These are phyloP conservation scores for Polietes domitor DNA, from an alignment of 2,888 invertebrate genomes.

Conservation along the genomic window DNA sequence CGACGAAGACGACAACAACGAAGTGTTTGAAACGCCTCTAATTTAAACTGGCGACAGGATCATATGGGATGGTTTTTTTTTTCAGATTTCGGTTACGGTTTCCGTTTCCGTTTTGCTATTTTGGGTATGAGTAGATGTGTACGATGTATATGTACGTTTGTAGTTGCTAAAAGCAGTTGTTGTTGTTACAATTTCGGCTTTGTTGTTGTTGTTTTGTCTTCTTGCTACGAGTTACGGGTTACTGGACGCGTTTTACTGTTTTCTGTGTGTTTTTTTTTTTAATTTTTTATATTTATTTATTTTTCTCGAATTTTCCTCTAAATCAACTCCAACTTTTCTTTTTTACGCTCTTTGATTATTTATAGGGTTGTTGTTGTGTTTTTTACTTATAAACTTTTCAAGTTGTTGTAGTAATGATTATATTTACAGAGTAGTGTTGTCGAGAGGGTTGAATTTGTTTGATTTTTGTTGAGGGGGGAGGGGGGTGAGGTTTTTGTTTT, in stretches of 20 bases:
- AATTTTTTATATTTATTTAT: background rate
- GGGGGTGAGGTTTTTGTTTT: conserved; percentile 26
- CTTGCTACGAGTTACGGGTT: conserved; percentile 42
- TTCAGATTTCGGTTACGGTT: background rate
- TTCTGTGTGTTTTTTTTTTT: conserved; percentile 20
- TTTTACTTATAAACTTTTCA: background rate
- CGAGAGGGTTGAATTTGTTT: conserved; percentile 15
- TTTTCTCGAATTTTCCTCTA: conserved; percentile 29
- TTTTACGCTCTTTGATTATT: conserved; percentile 30
- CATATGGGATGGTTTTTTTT: background rate
- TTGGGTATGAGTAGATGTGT: background rate
- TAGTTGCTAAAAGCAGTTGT: conserved; percentile 26
- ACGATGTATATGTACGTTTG: conserved; percentile 14
- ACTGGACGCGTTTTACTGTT: conserved; percentile 61
- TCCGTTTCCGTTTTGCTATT: background rate
- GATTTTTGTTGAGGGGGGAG: too few relatives aligned
- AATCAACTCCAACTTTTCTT: conserved; percentile 16
- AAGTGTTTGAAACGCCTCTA: background rate
- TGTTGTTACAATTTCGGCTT: conserved; percentile 44
- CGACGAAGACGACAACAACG: background rate
- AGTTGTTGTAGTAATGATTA: conserved; percentile 34
- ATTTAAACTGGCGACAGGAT: background rate
- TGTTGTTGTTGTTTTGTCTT: conserved; percentile 21
- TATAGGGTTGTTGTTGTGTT: conserved; percentile 17
- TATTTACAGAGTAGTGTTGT: conserved; percentile 28